A percentile compares a stretch with the other conserved stretches of the same genome.
These are phyloP conservation scores for Neosilurus mollespiculum DNA, from an alignment of 2,797 vertebrate species.

Conservation along the genomic window DNA sequence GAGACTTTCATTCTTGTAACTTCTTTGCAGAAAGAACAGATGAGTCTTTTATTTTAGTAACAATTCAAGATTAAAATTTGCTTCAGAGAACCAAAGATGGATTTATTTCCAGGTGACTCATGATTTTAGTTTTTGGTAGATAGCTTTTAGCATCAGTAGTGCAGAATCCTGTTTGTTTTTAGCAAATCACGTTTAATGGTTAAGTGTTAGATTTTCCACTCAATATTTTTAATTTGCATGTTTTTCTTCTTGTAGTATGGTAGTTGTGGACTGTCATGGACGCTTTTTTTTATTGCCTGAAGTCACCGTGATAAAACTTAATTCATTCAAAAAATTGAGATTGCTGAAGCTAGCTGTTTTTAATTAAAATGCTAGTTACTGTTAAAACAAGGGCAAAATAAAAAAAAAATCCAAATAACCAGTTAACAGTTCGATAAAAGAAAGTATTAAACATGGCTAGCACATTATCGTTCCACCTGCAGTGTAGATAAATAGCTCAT, in stretches of 20 bases:
- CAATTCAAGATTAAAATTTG: neutral
- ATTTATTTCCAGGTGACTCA: neutral
- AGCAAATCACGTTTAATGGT: neutral
- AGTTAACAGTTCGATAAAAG: neutral
- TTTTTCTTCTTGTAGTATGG: neutral
- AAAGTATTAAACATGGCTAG: neutral
- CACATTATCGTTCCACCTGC: neutral
- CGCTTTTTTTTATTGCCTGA: neutral
- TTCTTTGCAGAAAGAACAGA: neutral
- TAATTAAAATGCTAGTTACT: neutral
- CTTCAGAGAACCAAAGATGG: slow-evolving; percentile 15
- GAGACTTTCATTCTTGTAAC: too few relatives aligned
- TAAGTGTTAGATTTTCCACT: neutral
- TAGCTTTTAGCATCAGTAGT: neutral
- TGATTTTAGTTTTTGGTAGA: neutral
- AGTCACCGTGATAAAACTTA: neutral
- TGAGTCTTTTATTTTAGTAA: neutral
- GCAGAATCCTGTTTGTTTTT: neutral
- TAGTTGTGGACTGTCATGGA: neutral
- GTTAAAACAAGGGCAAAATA: neutral
- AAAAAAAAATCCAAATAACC: neutral
- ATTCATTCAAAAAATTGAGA: neutral
- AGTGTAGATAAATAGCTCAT: neutral
- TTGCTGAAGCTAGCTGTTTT: slow-evolving; percentile 5
- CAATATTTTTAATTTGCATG: neutral